Conservation (phyloP, 2,888 invertebrate genomes). For the Drosophila falleni region DNA sequence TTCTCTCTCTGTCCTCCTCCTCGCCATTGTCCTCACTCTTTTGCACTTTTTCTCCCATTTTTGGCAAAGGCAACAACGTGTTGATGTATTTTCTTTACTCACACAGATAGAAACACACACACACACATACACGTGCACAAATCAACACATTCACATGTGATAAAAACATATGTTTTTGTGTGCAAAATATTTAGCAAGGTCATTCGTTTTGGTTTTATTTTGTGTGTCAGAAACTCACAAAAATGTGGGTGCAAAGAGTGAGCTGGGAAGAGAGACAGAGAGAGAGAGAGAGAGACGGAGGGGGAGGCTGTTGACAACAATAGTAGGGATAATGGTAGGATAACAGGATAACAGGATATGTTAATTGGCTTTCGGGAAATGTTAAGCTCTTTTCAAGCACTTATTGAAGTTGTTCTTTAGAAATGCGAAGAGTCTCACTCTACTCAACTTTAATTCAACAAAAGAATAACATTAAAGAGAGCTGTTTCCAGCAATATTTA, state of each 20-base stretch:
- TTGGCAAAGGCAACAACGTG: conserved; percentile 62
- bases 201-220: conserved; percentile 83
- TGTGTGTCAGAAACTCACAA: conserved; percentile 66
- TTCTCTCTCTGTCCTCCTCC: conserved; percentile 10
- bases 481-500: not conserved
- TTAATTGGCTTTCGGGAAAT: conserved; percentile 10
- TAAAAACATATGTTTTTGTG: conserved; percentile 65
- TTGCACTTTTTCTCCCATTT: conserved; percentile 32
- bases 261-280: not conserved
- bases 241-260: conserved; percentile 18
- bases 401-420: not conserved
- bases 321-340: conserved; percentile 1
- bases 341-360: conserved; percentile 15
- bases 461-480: not conserved
- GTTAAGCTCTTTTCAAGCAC: not conserved
- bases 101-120: conserved; percentile 8
- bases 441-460: not conserved
- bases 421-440: not conserved
- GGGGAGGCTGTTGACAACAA: not conserved
- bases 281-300: not conserved
- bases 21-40: conserved; percentile 11
- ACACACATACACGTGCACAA: conserved; percentile 13
- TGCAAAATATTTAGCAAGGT: conserved; percentile 75
- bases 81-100: conserved; percentile 60
- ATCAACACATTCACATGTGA: conserved; percentile 10